phyloP scores from a whole-genome alignment of 2,888 invertebrate species.

The Tuberolachnus salignus region DNA sequence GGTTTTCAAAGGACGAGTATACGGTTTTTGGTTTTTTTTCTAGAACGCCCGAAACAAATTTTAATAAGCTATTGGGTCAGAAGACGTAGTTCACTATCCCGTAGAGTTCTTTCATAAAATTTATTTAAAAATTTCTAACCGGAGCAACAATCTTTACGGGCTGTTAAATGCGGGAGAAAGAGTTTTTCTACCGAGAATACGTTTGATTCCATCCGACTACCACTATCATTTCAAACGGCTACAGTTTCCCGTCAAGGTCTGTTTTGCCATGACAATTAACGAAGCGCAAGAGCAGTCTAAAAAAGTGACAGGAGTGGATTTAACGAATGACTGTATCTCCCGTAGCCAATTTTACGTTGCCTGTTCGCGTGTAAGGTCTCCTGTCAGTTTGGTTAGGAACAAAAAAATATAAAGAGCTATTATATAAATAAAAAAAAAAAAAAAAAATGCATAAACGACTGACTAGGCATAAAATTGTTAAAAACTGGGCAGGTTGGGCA shows the following conservation, averaged over 20 bases:
- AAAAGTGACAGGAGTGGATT: neutral
- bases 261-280: neutral
- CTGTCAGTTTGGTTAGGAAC: neutral
- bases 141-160: conserved; percentile 1
- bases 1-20: too few relatives aligned
- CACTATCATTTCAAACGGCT: neutral
- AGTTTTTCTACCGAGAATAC: neutral
- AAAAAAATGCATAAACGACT: neutral
- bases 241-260: neutral
- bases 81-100: neutral
- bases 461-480: too few relatives aligned
- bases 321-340: neutral
- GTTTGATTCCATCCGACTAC: neutral
- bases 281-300: neutral
- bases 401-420: neutral
- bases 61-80: too few relatives aligned
- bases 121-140: neutral
- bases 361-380: neutral
- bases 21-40: too few relatives aligned
- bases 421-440: neutral
- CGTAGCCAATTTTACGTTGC: neutral
- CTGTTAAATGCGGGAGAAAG: neutral
- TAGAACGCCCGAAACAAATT: too few relatives aligned
- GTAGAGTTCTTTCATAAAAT: neutral
- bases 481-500: too few relatives aligned